Evolutionary conservation across 2,113 vertebrate species (phyloP).

Genomic region (human): DNA sequence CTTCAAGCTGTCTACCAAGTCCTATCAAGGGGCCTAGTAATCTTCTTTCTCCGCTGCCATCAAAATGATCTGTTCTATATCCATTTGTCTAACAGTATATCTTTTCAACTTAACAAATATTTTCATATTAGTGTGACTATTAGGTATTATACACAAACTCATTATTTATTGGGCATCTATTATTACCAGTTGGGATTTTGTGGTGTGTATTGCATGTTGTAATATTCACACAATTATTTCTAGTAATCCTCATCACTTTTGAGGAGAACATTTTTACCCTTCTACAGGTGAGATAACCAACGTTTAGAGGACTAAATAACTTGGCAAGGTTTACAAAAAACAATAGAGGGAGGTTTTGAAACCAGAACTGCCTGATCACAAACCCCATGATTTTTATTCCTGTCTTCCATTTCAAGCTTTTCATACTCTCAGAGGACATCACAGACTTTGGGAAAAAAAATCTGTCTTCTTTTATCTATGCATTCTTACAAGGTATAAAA

Average conservation of each 20-base stretch:
- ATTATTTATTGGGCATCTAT: not conserved
- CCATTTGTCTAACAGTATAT: not conserved
- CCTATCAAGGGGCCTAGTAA: not conserved
- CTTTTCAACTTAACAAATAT: not conserved
- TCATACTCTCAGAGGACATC: not conserved
- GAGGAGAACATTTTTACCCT: not conserved
- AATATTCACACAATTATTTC: not conserved
- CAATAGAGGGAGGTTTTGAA: not conserved
- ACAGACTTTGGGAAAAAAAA: not conserved
- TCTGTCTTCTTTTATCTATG: not conserved
- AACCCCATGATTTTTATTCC: not conserved
- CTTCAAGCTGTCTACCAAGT: not conserved
- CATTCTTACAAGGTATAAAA: slow-evolving; percentile 44
- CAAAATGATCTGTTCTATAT: not conserved
- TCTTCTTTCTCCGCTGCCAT: not conserved
- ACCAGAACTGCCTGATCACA: not conserved
- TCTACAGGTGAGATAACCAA: not conserved
- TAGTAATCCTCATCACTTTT: not conserved
- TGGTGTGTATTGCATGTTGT: not conserved
- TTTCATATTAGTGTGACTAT: not conserved
- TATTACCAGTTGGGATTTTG: not conserved
- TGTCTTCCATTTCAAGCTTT: not conserved
- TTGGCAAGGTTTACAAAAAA: not conserved
- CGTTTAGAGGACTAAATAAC: not conserved
- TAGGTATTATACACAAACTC: not conserved